Evolutionary conservation across 2,797 vertebrate genomes (phyloP), one percentile per base, ranked within the genome.

Genomic region (Linurgus olivaceus): DNA sequence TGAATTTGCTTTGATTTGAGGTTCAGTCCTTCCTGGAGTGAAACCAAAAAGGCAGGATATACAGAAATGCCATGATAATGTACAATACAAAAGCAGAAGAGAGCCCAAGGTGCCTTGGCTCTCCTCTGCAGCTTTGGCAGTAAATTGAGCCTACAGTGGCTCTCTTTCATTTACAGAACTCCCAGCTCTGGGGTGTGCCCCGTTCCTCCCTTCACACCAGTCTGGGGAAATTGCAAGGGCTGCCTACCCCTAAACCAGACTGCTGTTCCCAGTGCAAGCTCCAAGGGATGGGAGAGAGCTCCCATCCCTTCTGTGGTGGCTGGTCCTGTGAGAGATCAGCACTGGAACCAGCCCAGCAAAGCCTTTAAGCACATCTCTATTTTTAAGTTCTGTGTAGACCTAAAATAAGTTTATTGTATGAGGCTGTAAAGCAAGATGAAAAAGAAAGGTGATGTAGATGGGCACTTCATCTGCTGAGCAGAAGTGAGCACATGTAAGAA

Each of bases 1-100:
- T 55, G 76, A 55, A 78, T 63, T 54, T 83, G 45, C 72, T 93
- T 91, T 94, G 67, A 90, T 88, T 37, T 67, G 50, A 82, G 35
- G 63, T 52, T 72, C 72, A 79, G 2, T 42, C 29, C 48, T 68
- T 71, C 50, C 33, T 13, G 57, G n/a, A 78, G 13, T n/a, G 48
- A 67, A 85, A 47, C 26, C 2, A 2, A 14, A 65, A 73, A 18
- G 58, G 42, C 10, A 45, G 29, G 6, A 25, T 25, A 35, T 38
- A 35, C 21, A 68, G 18, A 72, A 61, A 68, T 1, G 5, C 23
- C 67, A 65, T 68, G 75, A 28, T 37, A 66, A 50, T 7, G 16
- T 31, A 38, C 5, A 50, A 50, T 13, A 29, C 7, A 48, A 44
- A 50, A 58, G 38, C 1, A 70, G 65, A 66, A 76, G 79, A 65